Evolutionary conservation across 1,140 invertebrate genomes (phyloP).

Genomic region (Anoplolepis gracilipes): DNA sequence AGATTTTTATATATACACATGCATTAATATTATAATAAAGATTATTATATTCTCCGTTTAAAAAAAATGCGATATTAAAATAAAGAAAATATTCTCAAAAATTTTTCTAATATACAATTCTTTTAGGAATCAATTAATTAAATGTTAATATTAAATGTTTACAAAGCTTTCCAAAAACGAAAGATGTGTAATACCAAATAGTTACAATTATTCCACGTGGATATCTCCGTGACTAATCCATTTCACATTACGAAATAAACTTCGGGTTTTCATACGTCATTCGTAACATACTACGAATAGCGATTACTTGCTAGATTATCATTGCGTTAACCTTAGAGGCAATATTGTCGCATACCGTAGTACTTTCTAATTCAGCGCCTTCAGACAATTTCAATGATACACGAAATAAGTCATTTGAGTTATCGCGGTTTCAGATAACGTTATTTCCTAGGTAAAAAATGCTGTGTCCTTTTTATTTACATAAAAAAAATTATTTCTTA

Average conservation of each 20-base stretch:
- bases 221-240: constrained; percentile 34
- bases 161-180: constrained; percentile 7
- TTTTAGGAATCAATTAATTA: neutral
- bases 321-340: constrained; percentile 5
- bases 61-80: neutral
- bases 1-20: neutral
- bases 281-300: constrained; percentile 52
- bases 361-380: constrained; percentile 58
- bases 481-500: neutral
- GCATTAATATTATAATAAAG: neutral
- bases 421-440: neutral
- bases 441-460: neutral
- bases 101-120: neutral
- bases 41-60: neutral
- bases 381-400: constrained; percentile 2
- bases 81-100: neutral
- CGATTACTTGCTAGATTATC: constrained; percentile 38
- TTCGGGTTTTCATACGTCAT: constrained; percentile 44
- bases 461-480: no score
- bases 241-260: constrained; percentile 54
- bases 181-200: neutral
- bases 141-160: neutral
- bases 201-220: constrained; percentile 35
- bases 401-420: constrained; percentile 14
- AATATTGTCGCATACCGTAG: constrained; percentile 50